Conservation (phyloP, 2,888 invertebrate genomes). For the Watsonalla binaria region DNA sequence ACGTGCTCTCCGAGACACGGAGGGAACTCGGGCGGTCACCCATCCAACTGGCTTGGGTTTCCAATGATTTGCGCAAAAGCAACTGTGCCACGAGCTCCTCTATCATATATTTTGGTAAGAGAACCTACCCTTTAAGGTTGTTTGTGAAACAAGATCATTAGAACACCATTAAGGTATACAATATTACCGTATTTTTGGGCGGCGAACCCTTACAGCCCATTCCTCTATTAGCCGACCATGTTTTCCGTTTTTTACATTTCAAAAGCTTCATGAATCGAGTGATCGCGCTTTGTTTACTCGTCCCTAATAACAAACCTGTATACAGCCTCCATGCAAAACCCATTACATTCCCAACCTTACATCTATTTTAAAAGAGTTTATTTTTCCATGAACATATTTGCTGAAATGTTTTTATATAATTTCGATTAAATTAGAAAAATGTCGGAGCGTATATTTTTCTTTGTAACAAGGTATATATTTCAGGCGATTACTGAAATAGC, state of each 20-base stretch:
- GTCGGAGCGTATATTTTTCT: constrained; percentile 26
- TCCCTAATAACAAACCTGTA: constrained; percentile 18
- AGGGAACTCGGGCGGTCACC: too few relatives aligned
- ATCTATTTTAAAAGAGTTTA: neutral
- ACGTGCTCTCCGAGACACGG: too few relatives aligned
- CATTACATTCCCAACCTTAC: constrained; percentile 6
- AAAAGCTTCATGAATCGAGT: constrained; percentile 30
- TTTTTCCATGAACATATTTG: constrained; percentile 1
- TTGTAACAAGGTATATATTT: constrained; percentile 18
- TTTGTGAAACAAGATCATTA: too few relatives aligned
- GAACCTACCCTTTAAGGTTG: too few relatives aligned
- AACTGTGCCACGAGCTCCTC: too few relatives aligned
- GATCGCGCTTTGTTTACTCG: constrained; percentile 31
- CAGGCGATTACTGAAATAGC: neutral
- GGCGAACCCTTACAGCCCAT: too few relatives aligned
- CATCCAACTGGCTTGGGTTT: too few relatives aligned
- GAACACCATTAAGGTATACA: too few relatives aligned
- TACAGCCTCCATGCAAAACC: neutral
- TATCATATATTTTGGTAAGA: too few relatives aligned
- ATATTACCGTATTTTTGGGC: too few relatives aligned
- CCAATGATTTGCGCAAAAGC: too few relatives aligned
- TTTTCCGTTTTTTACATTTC: constrained; percentile 27
- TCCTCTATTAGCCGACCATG: too few relatives aligned
- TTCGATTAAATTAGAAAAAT: constrained; percentile 37
- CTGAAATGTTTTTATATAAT: constrained; percentile 27